phyloP scores from a whole-genome alignment of 2,797 vertebrate genomes.

The Oreochromis mossambicus region DNA sequence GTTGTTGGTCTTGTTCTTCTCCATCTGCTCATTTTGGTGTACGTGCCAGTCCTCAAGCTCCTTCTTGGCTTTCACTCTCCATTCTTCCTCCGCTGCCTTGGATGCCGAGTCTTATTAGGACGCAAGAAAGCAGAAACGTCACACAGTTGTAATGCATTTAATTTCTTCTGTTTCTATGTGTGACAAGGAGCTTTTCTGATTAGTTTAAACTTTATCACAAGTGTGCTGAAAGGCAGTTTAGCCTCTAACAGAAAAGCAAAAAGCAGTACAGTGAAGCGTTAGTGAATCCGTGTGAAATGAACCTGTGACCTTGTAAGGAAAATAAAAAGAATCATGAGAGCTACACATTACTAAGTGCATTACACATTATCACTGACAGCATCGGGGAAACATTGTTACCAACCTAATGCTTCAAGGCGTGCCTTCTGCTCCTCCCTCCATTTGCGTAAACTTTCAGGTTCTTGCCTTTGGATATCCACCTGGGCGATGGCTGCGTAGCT shows the following conservation, averaged over 20 bases:
- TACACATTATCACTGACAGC: neutral
- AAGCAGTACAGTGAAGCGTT: neutral
- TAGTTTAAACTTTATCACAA: neutral
- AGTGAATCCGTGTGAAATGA: neutral
- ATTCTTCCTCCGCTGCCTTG: constrained; percentile 89
- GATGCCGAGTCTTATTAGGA: constrained; percentile 85
- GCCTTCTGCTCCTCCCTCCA: constrained; percentile 96
- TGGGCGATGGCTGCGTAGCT: constrained; percentile 93
- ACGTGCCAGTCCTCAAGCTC: constrained; percentile 98
- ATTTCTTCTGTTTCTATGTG: neutral
- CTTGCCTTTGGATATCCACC: constrained; percentile 91
- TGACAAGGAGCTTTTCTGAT: neutral
- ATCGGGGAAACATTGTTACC: neutral
- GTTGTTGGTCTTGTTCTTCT: constrained; percentile 97
- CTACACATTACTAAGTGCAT: neutral
- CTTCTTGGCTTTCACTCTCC: constrained; percentile 93
- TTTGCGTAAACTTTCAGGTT: constrained; percentile 94
- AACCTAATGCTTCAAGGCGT: constrained; percentile 91
- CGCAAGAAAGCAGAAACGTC: neutral
- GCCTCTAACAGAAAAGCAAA: neutral
- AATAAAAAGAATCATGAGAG: neutral
- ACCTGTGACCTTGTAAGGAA: neutral
- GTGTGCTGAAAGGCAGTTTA: neutral
- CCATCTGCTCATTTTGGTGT: constrained; percentile 94
- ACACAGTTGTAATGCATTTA: neutral